Conservation (phyloP, 2,888 invertebrate genomes). For the Drosophila subsilvestris region DNA sequence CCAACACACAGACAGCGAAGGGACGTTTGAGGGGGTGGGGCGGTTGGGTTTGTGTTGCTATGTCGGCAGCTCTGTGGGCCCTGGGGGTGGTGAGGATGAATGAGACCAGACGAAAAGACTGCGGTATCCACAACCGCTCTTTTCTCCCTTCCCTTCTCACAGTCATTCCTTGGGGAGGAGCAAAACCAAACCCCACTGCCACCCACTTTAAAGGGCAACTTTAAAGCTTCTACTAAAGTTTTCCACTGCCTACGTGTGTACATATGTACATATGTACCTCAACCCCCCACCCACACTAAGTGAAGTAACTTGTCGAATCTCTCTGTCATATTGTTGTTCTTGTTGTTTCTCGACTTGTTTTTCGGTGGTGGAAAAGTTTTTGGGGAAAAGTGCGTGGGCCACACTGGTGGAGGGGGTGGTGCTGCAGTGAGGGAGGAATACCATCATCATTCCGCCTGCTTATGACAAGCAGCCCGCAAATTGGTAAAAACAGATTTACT, state of each 20-base stretch:
- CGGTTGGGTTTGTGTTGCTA: slow-evolving; percentile 28
- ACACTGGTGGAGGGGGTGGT: slow-evolving; percentile 4
- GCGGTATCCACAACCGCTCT: slow-evolving; percentile 2
- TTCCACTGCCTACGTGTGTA: slow-evolving; percentile 6
- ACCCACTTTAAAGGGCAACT: slow-evolving; percentile 51
- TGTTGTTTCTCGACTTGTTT: slow-evolving; percentile 17
- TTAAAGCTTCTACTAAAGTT: slow-evolving; percentile 52
- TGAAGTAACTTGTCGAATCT: slow-evolving; percentile 61
- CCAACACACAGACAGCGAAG: slow-evolving; percentile 34
- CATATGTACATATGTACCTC: no score
- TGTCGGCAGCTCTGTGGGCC: slow-evolving; percentile 20
- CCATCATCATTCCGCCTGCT: slow-evolving; percentile 17
- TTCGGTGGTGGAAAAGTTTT: slow-evolving; percentile 34
- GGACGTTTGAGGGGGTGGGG: neutral
- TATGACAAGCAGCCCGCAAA: slow-evolving; percentile 21
- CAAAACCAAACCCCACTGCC: neutral
- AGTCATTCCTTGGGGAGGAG: neutral
- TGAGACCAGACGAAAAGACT: slow-evolving; percentile 41
- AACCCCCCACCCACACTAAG: slow-evolving; percentile 30
- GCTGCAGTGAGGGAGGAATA: neutral
- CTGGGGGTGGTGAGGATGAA: slow-evolving; percentile 4
- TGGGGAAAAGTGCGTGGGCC: slow-evolving; percentile 32
- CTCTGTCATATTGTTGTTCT: slow-evolving; percentile 28
- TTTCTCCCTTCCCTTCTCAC: slow-evolving; percentile 8
- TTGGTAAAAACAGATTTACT: slow-evolving; percentile 8